These are phyloP conservation scores for Criorhina ranunculi DNA, from an alignment of 2,888 invertebrate species.

Conservation along the genomic window DNA sequence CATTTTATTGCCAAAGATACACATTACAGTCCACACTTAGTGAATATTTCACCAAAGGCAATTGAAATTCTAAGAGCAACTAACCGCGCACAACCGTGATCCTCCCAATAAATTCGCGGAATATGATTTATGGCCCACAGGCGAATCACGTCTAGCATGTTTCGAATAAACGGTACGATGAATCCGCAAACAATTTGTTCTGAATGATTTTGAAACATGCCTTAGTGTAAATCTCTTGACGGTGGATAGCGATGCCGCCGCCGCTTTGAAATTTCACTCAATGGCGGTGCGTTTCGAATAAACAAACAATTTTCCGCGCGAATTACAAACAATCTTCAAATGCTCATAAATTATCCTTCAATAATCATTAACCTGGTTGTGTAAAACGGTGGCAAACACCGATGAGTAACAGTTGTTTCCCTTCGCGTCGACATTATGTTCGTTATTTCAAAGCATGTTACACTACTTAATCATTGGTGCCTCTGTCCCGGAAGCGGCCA, in stretches of 20 bases:
- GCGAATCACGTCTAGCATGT: constrained; percentile 57
- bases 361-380: constrained; percentile 72
- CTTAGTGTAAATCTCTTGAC: constrained; percentile 38
- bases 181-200: constrained; percentile 61
- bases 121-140: constrained; percentile 64
- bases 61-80: constrained; percentile 25
- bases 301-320: constrained; percentile 50
- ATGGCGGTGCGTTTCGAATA: constrained; percentile 1
- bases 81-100: constrained; percentile 43
- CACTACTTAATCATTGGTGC: constrained; percentile 33
- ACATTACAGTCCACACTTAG: constrained; percentile 3
- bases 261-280: not conserved
- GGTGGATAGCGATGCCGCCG: not conserved
- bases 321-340: constrained; percentile 65
- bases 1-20: not conserved
- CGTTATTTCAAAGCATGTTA: constrained; percentile 2
- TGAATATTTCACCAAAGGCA: constrained; percentile 15
- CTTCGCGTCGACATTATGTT: not conserved
- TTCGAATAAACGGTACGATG: constrained; percentile 56
- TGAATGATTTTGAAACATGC: constrained; percentile 63
- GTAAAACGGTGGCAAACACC: constrained; percentile 28
- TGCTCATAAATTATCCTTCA: constrained; percentile 63
- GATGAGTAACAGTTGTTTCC: constrained; percentile 15
- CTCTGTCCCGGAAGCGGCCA: constrained; percentile 1
- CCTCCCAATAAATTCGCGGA: constrained; percentile 35